phyloP scores from a whole-genome alignment of 2,797 vertebrate species.

The Halcyon smyrnensis region DNA sequence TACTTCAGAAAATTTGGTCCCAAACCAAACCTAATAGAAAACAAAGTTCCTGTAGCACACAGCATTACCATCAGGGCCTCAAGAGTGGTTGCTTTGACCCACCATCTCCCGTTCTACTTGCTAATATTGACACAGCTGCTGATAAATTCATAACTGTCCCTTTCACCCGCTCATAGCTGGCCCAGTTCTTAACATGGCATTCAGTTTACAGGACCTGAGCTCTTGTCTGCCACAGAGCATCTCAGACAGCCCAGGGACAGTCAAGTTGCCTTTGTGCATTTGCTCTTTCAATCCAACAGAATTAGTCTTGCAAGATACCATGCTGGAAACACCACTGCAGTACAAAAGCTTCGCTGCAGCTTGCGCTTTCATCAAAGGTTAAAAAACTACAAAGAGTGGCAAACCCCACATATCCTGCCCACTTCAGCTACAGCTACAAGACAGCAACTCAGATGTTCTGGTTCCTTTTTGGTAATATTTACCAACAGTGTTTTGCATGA shows the following conservation, averaged over 20 bases:
- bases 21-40: not conserved
- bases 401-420: fast-evolving
- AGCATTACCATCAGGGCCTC: not conserved
- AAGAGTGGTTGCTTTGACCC: not conserved
- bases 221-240: fast-evolving
- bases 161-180: not conserved
- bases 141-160: not conserved
- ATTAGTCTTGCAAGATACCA: too few relatives aligned
- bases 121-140: not conserved
- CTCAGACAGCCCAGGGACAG: not conserved
- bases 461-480: not conserved
- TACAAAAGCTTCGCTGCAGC: not conserved
- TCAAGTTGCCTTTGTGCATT: not conserved
- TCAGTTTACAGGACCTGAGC: not conserved
- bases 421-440: not conserved
- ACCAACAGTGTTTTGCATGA: not conserved
- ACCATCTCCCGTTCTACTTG: fast-evolving
- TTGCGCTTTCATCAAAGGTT: not conserved
- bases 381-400: not conserved
- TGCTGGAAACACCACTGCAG: not conserved
- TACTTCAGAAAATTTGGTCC: not conserved
- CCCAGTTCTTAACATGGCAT: not conserved
- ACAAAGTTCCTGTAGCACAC: not conserved
- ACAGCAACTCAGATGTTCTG: not conserved
- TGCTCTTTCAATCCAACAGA: not conserved